These are phyloP conservation scores for Thamnaconus septentrionalis DNA, from an alignment of 2,113 vertebrate genomes.

Conservation along the genomic window DNA sequence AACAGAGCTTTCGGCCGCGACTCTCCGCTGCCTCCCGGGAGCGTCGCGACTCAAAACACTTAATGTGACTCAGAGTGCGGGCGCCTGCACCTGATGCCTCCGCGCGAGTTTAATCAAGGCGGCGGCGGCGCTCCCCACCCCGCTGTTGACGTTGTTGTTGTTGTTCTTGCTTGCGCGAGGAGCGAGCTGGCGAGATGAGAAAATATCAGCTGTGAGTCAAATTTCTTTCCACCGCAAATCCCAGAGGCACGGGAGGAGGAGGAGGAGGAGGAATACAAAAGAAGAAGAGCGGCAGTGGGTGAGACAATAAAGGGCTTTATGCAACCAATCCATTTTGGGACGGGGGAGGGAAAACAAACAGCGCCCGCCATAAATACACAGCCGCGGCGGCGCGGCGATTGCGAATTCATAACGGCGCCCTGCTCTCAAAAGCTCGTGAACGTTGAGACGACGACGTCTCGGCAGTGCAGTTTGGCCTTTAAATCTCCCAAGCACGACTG, in stretches of 20 bases:
- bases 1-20: slow-evolving; percentile 42
- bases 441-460: background rate
- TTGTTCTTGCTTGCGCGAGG: too few relatives aligned
- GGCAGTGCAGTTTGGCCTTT: background rate
- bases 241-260: background rate
- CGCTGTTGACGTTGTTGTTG: too few relatives aligned
- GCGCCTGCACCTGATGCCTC: slow-evolving; percentile 50
- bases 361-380: background rate
- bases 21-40: slow-evolving; percentile 28
- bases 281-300: slow-evolving; percentile 1
- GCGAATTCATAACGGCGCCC: background rate
- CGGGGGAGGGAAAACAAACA: background rate
- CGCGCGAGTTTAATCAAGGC: slow-evolving; percentile 12
- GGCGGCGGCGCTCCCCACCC: background rate
- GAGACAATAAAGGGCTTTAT: slow-evolving; percentile 9
- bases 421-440: background rate
- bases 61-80: slow-evolving; percentile 31
- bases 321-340: background rate
- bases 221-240: slow-evolving; percentile 10
- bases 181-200: slow-evolving; percentile 7
- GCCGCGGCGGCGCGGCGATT: background rate
- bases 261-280: background rate
- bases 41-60: slow-evolving; percentile 37
- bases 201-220: slow-evolving; percentile 3
- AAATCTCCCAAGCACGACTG: background rate